Conservation (phyloP, 2,888 invertebrate genomes). For the Nasonovia ribisnigri region DNA sequence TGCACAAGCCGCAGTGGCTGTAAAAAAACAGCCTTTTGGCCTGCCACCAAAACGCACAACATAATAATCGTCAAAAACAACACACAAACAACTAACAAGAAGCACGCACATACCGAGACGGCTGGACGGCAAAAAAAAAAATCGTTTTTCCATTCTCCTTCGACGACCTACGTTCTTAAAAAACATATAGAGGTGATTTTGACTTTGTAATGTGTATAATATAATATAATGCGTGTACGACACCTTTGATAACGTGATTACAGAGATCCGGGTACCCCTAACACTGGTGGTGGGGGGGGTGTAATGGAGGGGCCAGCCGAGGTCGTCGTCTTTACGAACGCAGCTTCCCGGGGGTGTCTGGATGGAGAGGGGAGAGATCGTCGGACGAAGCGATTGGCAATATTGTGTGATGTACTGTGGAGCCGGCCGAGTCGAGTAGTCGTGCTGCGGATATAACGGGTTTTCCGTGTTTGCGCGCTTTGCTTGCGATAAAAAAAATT, state of each 20-base stretch:
- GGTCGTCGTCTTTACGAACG: neutral
- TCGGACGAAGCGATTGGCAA: neutral
- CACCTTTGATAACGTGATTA: neutral
- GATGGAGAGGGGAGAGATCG: neutral
- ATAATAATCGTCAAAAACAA: conserved; percentile 20
- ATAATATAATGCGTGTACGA: neutral
- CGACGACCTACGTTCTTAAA: neutral
- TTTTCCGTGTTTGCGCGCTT: neutral
- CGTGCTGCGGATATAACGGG: conserved; percentile 23
- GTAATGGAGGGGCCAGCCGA: neutral
- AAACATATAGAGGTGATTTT: neutral
- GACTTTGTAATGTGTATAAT: neutral
- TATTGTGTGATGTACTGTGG: neutral
- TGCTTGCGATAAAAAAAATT: neutral
- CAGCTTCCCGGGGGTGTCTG: neutral
- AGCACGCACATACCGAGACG: neutral
- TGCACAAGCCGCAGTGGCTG: neutral
- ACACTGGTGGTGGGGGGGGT: neutral
- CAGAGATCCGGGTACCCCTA: neutral
- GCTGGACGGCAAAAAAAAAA: neutral
- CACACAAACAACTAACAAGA: neutral
- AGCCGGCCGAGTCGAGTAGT: neutral
- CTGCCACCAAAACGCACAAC: conserved; percentile 28
- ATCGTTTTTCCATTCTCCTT: neutral
- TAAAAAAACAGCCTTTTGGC: conserved; percentile 30